Evolutionary conservation across 1,140 invertebrate species (phyloP).

Genomic region (Cryptotermes secundus): DNA sequence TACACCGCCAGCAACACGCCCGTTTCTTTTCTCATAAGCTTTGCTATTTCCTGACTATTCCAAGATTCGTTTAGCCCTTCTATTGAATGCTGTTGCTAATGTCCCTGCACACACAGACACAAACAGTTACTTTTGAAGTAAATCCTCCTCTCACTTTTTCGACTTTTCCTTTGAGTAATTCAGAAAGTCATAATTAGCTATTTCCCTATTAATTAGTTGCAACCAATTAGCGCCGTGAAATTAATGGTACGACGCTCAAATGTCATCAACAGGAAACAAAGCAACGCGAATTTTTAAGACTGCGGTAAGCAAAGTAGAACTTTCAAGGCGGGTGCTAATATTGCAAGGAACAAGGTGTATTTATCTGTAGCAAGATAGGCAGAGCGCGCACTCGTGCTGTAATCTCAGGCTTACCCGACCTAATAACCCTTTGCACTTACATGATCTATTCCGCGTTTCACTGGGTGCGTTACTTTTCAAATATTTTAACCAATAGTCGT

Average conservation of each 20-base stretch:
- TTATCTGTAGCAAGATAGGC: neutral
- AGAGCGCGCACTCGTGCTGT: too few relatives aligned
- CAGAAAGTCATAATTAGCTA: slow-evolving; percentile 37
- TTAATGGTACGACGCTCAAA: slow-evolving; percentile 26
- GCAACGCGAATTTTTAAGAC: neutral
- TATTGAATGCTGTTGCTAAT: neutral
- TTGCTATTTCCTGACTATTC: neutral
- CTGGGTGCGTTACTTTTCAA: too few relatives aligned
- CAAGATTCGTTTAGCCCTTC: neutral
- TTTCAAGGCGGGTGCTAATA: neutral
- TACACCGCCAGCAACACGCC: neutral
- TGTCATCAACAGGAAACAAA: slow-evolving; percentile 18
- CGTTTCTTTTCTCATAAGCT: neutral
- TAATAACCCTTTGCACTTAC: too few relatives aligned
- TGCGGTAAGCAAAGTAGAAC: slow-evolving; percentile 15
- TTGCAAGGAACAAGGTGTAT: neutral
- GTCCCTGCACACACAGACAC: neutral
- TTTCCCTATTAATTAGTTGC: slow-evolving; percentile 38
- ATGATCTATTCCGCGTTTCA: too few relatives aligned
- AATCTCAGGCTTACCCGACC: too few relatives aligned
- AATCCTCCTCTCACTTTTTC: slow-evolving; percentile 26
- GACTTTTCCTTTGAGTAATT: slow-evolving; percentile 34
- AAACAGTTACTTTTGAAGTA: slow-evolving; percentile 28
- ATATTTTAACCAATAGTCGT: too few relatives aligned
- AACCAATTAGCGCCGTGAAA: slow-evolving; percentile 36